Evolutionary conservation across 2,797 vertebrate species (phyloP), one percentile per base, ranked within the genome.

Genomic region (Chelmon rostratus): DNA sequence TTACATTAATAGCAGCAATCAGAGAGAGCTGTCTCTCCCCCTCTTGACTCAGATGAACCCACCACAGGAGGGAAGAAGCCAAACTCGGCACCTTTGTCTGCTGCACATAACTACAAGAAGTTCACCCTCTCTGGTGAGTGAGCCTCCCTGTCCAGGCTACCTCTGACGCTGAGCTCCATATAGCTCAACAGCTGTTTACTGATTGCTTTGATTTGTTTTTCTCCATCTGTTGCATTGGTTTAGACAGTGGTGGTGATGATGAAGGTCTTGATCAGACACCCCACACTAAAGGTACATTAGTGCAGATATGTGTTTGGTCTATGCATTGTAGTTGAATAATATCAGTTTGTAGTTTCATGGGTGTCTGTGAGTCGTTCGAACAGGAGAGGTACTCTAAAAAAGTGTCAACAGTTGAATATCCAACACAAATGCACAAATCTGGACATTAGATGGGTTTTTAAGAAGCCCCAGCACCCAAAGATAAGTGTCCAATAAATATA

Each of bases 61-160:
- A 44, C 13, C 23, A 33, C 40, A 25, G 84, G 54, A 16, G 86
- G 76, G 33, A 96, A 86, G 93, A 95, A 95, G 86, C 85, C 85
- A 0, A 84, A 86, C 42, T 85, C 91, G 3, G 82, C 93, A 31
- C 88, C 95, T 0, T 65, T 87, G 4, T 88, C 88, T 61, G 52
- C 80, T 16, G 68, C 72, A 0, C 90, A 85, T 6, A 89, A 75
- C 58, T 90, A 95, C 87, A 96, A 91, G 91, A 97, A 94, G 85
- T 96, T 96, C 79, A 94, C 92, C 68, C 95, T 96, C 73, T 93
- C 94, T 67, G 96, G 97, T 97, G 90, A 88, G 94, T 31, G 16
- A 74, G 12, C n/a, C 8, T 8, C 18, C 2, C 4, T 2, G 16
- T 23, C 23, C 2, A 18, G 18, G 9, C 19, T 19, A 3, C 3